These are phyloP conservation scores for Lasioglossum figueresi DNA, from an alignment of 2,888 invertebrate species.

Conservation along the genomic window DNA sequence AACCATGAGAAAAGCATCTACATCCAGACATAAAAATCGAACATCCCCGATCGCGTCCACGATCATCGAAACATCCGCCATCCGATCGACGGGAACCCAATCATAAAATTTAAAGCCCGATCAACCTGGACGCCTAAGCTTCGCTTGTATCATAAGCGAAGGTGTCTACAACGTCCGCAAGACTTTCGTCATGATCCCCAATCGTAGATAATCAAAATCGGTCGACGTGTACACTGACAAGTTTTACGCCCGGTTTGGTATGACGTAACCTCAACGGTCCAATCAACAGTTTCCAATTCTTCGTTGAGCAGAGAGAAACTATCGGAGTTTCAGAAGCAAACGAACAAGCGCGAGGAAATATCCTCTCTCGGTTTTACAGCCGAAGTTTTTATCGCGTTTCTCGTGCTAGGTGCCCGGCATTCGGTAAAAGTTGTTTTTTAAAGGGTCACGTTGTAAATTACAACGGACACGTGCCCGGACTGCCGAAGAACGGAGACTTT, in stretches of 20 bases:
- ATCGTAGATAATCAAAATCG: background rate
- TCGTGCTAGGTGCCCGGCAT: background rate
- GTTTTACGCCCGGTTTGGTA: background rate
- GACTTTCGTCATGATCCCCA: background rate
- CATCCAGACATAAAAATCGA: background rate
- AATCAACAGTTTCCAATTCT: slow-evolving; percentile 12
- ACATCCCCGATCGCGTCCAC: background rate
- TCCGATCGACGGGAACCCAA: background rate
- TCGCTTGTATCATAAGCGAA: background rate
- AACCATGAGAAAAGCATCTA: background rate
- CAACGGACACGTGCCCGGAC: slow-evolving; percentile 29
- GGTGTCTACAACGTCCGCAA: background rate
- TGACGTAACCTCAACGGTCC: background rate
- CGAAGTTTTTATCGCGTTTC: slow-evolving; percentile 31
- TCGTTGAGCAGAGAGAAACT: background rate
- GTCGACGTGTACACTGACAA: background rate
- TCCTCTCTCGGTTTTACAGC: slow-evolving; percentile 29
- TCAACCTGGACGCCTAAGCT: background rate
- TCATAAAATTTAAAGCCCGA: background rate
- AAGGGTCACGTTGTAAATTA: slow-evolving; percentile 40
- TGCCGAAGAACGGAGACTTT: slow-evolving; percentile 23
- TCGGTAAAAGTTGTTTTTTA: slow-evolving; percentile 48
- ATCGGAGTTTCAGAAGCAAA: slow-evolving; percentile 7
- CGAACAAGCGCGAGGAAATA: slow-evolving; percentile 21
- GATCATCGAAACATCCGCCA: background rate